Evolutionary conservation across 2,113 vertebrate genomes (phyloP).

Genomic region (Charina bottae): DNA sequence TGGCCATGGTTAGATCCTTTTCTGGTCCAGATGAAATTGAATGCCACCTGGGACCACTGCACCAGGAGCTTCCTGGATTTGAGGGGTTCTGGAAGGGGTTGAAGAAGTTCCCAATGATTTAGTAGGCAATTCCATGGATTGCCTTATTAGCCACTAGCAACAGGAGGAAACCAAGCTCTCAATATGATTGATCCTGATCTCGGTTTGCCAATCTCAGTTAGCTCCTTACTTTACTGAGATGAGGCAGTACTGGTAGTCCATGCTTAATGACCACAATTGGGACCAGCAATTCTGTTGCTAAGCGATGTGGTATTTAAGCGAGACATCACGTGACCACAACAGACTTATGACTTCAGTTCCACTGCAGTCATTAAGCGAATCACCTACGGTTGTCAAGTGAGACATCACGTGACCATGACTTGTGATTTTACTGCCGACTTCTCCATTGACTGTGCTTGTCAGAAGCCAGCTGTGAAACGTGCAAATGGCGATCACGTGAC

Average conservation of each 20-base stretch:
- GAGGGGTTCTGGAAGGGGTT: not conserved
- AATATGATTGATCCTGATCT: not conserved
- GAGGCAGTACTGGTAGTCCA: not conserved
- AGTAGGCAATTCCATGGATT: not conserved
- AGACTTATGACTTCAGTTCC: not conserved
- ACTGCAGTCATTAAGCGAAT: no score
- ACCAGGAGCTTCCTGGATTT: not conserved
- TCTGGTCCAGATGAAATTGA: no score
- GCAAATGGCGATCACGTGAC: no score
- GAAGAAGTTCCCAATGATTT: not conserved
- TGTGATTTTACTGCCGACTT: no score
- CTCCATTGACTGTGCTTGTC: no score
- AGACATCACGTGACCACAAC: not conserved
- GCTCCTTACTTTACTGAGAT: not conserved
- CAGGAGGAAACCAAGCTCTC: not conserved
- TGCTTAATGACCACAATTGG: not conserved
- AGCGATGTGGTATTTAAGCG: not conserved
- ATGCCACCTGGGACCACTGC: no score
- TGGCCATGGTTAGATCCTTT: no score
- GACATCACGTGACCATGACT: no score
- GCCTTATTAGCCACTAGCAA: not conserved
- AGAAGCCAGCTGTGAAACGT: no score
- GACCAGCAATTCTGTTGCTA: not conserved
- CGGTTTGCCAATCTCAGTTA: not conserved
- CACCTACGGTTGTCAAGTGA: no score